A percentile compares a stretch with the other conserved stretches of the same genome.
phyloP scores from a whole-genome alignment of 2,888 invertebrate genomes.

The Opisthograptis luteolata region DNA sequence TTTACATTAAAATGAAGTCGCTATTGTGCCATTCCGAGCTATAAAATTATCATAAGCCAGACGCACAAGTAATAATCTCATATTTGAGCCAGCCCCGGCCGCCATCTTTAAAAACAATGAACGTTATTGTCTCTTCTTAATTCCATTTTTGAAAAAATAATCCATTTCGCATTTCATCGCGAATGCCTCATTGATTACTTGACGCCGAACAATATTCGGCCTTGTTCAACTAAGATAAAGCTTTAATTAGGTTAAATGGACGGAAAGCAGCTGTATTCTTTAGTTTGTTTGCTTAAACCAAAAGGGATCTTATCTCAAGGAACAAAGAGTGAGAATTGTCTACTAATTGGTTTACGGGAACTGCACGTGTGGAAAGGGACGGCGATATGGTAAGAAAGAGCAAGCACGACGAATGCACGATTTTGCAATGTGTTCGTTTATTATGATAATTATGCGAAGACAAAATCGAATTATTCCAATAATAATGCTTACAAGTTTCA shows the following conservation, averaged over 20 bases:
- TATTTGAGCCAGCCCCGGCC: constrained; percentile 69
- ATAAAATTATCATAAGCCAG: constrained; percentile 77
- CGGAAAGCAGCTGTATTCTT: constrained; percentile 66
- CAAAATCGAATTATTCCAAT: constrained; percentile 63
- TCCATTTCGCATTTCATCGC: constrained; percentile 82
- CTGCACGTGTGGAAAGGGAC: constrained; percentile 65
- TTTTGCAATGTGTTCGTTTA: constrained; percentile 69
- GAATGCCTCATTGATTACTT: constrained; percentile 71
- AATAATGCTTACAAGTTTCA: constrained; percentile 23
- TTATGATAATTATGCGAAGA: constrained; percentile 72
- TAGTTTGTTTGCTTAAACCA: constrained; percentile 54
- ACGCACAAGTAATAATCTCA: constrained; percentile 74
- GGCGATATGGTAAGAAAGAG: constrained; percentile 55
- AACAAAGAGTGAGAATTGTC: constrained; percentile 59
- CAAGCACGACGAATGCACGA: constrained; percentile 62
- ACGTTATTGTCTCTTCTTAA: constrained; percentile 84
- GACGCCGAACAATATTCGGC: constrained; percentile 42
- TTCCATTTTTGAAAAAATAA: constrained; percentile 84
- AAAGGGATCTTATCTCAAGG: constrained; percentile 63
- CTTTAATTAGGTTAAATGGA: constrained; percentile 42
- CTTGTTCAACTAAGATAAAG: constrained; percentile 46
- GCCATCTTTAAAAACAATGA: constrained; percentile 84
- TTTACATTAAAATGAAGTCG: constrained; percentile 61
- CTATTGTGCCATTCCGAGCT: constrained; percentile 65
- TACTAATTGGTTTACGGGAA: constrained; percentile 71